These are phyloP conservation scores for Chaetops frenatus DNA, from an alignment of 2,113 vertebrate genomes.

Conservation along the genomic window DNA sequence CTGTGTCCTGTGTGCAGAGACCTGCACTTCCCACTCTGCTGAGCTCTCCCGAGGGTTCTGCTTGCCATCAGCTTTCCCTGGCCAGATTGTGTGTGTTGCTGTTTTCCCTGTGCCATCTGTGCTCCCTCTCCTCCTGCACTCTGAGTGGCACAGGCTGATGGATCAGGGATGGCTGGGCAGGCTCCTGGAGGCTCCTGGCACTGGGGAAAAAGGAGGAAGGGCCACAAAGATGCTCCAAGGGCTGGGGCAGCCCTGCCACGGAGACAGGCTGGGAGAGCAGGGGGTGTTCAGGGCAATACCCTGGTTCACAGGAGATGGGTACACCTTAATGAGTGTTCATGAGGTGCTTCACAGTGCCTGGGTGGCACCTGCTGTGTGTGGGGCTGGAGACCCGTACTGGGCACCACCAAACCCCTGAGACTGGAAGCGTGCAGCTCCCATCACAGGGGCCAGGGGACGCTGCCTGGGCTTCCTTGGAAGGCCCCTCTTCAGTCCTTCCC, in stretches of 20 bases:
- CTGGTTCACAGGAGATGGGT: neutral
- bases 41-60: neutral
- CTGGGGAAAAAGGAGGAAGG: neutral
- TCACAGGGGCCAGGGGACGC: accelerated
- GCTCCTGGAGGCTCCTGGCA: neutral
- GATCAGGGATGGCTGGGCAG: neutral
- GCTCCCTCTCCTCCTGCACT: neutral
- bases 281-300: no score
- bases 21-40: neutral
- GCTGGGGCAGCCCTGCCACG: neutral
- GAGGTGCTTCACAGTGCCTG: neutral
- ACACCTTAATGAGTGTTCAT: neutral
- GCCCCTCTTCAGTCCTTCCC: neutral
- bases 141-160: neutral
- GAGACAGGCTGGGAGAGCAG: neutral
- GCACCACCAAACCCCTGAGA: neutral
- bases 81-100: neutral
- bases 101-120: neutral
- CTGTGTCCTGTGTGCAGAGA: neutral
- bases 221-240: no score
- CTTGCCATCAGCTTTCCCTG: neutral
- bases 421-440: neutral
- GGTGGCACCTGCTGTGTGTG: neutral
- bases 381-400: neutral
- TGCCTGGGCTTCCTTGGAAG: neutral